Base-by-base conservation (phyloP, 1,140 invertebrate genomes). In the Mycetomoellerius zeteki region DNA sequence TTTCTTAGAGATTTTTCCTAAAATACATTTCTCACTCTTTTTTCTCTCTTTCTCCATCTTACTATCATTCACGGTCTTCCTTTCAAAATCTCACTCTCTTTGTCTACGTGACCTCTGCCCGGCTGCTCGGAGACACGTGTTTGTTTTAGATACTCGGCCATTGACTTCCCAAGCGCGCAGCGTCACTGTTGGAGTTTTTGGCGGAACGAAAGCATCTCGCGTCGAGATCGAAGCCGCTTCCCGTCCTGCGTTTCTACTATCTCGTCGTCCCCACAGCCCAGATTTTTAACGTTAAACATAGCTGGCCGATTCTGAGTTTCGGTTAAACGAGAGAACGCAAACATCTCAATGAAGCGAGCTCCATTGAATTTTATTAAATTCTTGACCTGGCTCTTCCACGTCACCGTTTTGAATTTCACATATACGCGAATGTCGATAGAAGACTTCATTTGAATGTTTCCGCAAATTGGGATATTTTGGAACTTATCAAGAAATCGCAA, bases 141-240 rank as follows among this genome's bases (percentile, higher is more conserved):
- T 95, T 95, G 94, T 94, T 94, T 94, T 94, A 95, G 94, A 95
- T 95, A 94, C 92, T 87, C 89, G 94, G 94, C 91, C 94, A 91
- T 95, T 95, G 94, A 95, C 94, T 95, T 90, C 82, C 54, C 73
- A 75, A 92, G 93, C 91, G 71, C 72, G 67, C 54, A 69, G 58
- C 72, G 72, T 87, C 77, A 90, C 82, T 78, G 77, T 43, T 16
- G 56, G 69, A 76, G 69, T 88, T 93, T 92, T 90, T 90, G 91
- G 77, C 88, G 88, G 86, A 89, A 82, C 90, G 33, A 43, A 80
- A 33, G 60, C 50, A 52, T 62, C 47, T 78, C 62, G 43, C 27
- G 72, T 54, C 62, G 67, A n/a, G 27, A 89, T 89, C 72, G 50
- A 71, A 77, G 21, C 43, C 47, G 65, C 62, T 77, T 77, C 73